A percentile compares a stretch with the other conserved stretches of the same genome.
Evolutionary conservation across 2,797 vertebrate genomes (phyloP).

Genomic region (Malacoctenus gilli): DNA sequence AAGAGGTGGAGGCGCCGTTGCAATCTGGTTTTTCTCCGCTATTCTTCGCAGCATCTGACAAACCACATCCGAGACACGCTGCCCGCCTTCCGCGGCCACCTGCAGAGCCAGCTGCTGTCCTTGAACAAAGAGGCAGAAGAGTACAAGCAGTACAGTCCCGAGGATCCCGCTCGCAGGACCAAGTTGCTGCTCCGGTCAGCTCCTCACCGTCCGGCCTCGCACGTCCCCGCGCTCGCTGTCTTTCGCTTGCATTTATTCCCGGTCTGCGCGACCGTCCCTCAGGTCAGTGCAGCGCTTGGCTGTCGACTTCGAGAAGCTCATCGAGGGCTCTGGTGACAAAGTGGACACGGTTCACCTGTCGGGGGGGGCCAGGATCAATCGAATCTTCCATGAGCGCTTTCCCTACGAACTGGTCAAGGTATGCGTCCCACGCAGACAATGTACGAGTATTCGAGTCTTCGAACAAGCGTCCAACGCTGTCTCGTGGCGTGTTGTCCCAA

Average conservation of each 20-base stretch:
- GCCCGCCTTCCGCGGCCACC: constrained; percentile 85
- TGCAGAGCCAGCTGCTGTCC: constrained; percentile 86
- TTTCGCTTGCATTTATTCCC: constrained; percentile 1
- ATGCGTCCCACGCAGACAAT: too few species aligned
- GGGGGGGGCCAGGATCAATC: constrained; percentile 93
- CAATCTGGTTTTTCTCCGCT: constrained; percentile 46
- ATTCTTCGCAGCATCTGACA: constrained; percentile 96
- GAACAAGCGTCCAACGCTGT: constrained; percentile 1
- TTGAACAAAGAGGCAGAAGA: constrained; percentile 89
- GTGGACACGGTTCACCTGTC: constrained; percentile 90
- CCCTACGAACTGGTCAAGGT: constrained; percentile 80
- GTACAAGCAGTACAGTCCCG: constrained; percentile 84
- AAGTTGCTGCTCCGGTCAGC: constrained; percentile 91
- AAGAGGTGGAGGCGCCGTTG: background rate
- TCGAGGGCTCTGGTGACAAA: constrained; percentile 91
- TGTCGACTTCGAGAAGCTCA: constrained; percentile 91
- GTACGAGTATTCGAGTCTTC: background rate
- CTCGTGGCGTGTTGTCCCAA: constrained; percentile 53
- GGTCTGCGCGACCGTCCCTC: background rate
- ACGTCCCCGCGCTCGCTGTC: background rate
- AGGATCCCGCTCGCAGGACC: constrained; percentile 88
- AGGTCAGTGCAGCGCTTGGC: constrained; percentile 87
- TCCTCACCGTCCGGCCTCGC: constrained; percentile 12
- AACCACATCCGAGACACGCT: constrained; percentile 92
- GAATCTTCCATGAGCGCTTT: constrained; percentile 92